phyloP scores from a whole-genome alignment of 2,797 vertebrate species.

The Molossus molossus region DNA sequence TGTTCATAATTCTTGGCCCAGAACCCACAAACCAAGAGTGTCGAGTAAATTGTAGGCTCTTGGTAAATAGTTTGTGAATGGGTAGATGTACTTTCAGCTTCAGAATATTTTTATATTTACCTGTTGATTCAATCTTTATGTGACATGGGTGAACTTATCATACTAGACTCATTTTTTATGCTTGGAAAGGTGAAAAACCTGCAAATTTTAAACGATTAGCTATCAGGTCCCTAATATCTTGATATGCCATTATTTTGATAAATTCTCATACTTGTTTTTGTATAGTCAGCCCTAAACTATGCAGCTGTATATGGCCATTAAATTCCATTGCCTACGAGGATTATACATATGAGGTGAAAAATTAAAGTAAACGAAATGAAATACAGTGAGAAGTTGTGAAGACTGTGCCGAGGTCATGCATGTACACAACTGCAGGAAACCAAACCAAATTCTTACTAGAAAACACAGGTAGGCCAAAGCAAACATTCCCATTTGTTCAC shows the following conservation, averaged over 20 bases:
- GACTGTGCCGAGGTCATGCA: background rate
- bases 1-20: background rate
- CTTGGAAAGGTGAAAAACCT: slow-evolving; percentile 16
- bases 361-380: background rate
- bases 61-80: background rate
- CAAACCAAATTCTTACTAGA: slow-evolving; percentile 22
- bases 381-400: background rate
- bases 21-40: background rate
- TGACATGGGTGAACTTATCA: background rate
- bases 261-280: slow-evolving; percentile 3
- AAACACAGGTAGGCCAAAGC: background rate
- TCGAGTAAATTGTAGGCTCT: background rate
- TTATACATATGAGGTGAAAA: background rate
- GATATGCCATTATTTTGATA: slow-evolving; percentile 26
- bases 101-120: background rate
- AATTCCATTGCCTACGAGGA: background rate
- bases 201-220: background rate
- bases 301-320: background rate
- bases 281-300: background rate
- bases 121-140: background rate
- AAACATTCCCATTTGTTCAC: too few species aligned
- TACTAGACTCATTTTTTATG: background rate
- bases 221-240: background rate
- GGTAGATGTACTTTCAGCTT: background rate
- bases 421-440: background rate